Percentiles rank a stretch among this genome's conserved stretches.
These are phyloP conservation scores for Mycteria americana DNA, from an alignment of 2,797 vertebrate species.

Conservation along the genomic window DNA sequence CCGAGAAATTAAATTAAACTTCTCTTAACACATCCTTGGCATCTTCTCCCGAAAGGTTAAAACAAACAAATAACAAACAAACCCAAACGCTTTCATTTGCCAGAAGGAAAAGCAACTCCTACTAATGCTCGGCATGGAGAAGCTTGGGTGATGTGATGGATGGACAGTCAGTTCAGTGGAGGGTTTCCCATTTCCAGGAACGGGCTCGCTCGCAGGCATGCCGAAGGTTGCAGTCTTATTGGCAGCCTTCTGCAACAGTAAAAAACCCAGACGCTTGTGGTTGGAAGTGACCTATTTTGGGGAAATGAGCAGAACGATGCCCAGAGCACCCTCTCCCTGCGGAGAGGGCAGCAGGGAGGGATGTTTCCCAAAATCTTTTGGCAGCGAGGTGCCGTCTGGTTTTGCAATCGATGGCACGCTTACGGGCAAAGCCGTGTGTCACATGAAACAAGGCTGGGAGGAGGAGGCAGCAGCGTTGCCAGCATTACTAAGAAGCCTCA, in stretches of 20 bases:
- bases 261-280: neutral
- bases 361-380: neutral
- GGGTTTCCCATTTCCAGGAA: neutral
- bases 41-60: neutral
- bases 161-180: neutral
- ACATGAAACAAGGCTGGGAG: neutral
- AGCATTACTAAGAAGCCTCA: neutral
- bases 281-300: neutral
- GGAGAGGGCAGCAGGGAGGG: neutral
- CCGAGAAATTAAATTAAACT: neutral
- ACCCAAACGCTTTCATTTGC: neutral
- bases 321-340: neutral
- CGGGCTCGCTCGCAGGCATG: neutral
- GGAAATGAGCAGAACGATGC: neutral
- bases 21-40: neutral
- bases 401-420: neutral
- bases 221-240: neutral
- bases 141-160: neutral
- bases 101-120: neutral
- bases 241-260: neutral
- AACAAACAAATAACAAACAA: neutral
- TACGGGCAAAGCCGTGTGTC: neutral
- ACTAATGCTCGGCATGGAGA: fast-evolving
- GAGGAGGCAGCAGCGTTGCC: neutral
- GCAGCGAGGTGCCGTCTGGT: neutral